Evolutionary conservation across 1,140 invertebrate genomes (phyloP), one percentile per base, ranked within the genome.

Genomic region (Whitmania pigra): DNA sequence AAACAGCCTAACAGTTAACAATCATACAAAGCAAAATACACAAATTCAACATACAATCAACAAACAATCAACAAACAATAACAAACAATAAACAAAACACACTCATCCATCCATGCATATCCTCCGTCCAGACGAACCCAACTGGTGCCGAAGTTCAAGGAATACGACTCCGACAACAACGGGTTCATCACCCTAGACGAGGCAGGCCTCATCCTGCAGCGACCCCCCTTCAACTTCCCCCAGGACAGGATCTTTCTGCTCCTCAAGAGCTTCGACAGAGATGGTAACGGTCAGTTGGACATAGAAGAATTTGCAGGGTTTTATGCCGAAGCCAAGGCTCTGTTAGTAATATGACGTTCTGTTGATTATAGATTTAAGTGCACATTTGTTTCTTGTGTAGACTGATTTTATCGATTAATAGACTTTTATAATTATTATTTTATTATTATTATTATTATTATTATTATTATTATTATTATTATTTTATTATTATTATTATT

Each of bases 251-350:
- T 74, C n/a, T 29, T 53, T 7, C 22, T 74, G 11, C 71, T 74
- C 5, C 73, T 74, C n/a, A 67, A 68, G 25, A 60, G 70, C 27
- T 74, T 74, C 54, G 73, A 74, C 27, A 72, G 66, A 53, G 73
- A 74, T 40, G 73, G 73, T 15, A 74, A 74, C 36, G 73, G 73
- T 4, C 72, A 74, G 20, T 40, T 74, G 70, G 73, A 74, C 66
- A 74, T 74, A 49, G 73, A 74, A n/a, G 73, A 74, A 49, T 74
- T 74, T 54, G 73, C 70, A 0, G 70, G 66, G 13, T 74, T 74
- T 66, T 74, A 74, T 25, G 73, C 73, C 29, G 73, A 74, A 40
- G 69, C 73, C 2, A 74, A 74, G 55, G 70, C 73, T 15, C 60
- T 69, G 73, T 74, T 53, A 54, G 73, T 31, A 68, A 25, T 25